phyloP scores from a whole-genome alignment of 2,888 invertebrate species.

The Ophion slaviceki region DNA sequence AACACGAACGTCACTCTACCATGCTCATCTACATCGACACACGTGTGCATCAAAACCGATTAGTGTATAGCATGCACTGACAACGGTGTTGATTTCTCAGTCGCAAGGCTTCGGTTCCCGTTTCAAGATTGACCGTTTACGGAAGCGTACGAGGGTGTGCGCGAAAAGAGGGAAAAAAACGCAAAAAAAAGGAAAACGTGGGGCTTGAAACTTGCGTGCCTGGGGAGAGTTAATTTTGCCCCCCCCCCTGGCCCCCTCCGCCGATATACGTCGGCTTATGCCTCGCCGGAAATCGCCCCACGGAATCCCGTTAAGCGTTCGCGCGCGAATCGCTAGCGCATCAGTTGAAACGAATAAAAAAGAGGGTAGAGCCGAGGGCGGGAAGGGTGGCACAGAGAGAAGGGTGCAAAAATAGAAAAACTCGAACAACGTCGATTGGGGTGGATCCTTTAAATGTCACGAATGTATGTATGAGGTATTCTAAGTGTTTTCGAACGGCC shows the following conservation, averaged over 20 bases:
- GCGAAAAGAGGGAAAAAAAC: background rate
- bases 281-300: conserved; percentile 49
- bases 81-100: conserved; percentile 60
- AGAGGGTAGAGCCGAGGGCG: background rate
- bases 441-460: too few relatives aligned
- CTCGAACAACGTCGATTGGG: too few relatives aligned
- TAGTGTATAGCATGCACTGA: conserved; percentile 31
- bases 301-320: conserved; percentile 60
- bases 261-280: conserved; percentile 36
- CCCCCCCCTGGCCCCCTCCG: background rate
- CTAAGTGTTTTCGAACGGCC: too few relatives aligned
- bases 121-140: conserved; percentile 35
- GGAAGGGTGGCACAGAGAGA: background rate
- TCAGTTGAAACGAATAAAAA: background rate
- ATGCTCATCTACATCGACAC: background rate
- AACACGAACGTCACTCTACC: background rate
- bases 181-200: background rate
- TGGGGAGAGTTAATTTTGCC: conserved; percentile 41
- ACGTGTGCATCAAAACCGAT: conserved; percentile 1
- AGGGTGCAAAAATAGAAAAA: background rate
- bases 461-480: too few relatives aligned
- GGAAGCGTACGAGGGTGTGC: background rate
- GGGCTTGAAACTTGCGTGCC: conserved; percentile 43
- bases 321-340: background rate
- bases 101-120: conserved; percentile 51